Evolutionary conservation across 2,888 invertebrate genomes (phyloP), one percentile per base, ranked within the genome.

Genomic region (Philopedon plagiatum): DNA sequence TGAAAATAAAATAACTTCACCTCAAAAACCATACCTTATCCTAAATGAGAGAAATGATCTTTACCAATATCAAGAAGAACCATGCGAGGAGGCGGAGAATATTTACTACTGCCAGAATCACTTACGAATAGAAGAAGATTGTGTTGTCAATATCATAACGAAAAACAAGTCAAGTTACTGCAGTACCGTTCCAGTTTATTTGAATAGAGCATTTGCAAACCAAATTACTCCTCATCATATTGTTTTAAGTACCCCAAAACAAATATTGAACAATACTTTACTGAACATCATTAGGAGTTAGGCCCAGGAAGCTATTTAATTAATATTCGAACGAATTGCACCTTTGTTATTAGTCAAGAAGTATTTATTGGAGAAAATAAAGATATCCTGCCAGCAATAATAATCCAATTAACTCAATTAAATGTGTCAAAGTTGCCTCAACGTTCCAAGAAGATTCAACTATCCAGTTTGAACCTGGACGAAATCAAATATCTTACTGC

Each of bases 11-110:
- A n/a, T n/a, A n/a, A n/a, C n/a, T n/a, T n/a, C n/a, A n/a, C n/a
- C n/a, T n/a, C n/a, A n/a, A n/a, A n/a, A n/a, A n/a, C n/a, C n/a
- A n/a, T n/a, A n/a, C n/a, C n/a, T n/a, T n/a, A n/a, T n/a, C n/a
- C n/a, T n/a, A n/a, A n/a, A n/a, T n/a, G n/a, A n/a, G n/a, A n/a
- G n/a, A n/a, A 39, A 39, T 13, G 15, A 39, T 13, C n/a, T 39
- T n/a, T 39, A 39, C 13, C 39, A 39, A 39, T 39, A 13, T 39
- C 39, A n/a, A n/a, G n/a, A 39, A 39, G 39, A 39, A 39, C 39
- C 13, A 39, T 39, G 39, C 39, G 39, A 39, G 39, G 39, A 39
- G 13, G 39, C 13, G 13, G 39, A 39, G 13, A 15, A n/a, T 9
- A 15, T 13, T 9, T 15, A n/a, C 9, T 39, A 39, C 39, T 39